Percentiles rank a stretch among this genome's conserved stretches.
Conservation (phyloP, 1,140 invertebrate genomes). For the Physella acuta region DNA sequence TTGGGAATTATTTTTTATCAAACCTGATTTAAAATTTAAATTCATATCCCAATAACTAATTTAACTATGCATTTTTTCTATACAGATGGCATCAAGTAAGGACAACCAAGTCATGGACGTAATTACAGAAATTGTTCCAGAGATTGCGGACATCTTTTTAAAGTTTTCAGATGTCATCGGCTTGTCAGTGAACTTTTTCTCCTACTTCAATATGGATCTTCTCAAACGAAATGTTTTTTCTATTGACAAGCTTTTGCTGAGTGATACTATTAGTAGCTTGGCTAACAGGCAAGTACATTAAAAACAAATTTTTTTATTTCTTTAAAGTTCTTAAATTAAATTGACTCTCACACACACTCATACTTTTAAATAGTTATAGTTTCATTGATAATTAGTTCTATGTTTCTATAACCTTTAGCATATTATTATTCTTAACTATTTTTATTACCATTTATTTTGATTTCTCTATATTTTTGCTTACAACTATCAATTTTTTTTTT, state of each 20-base stretch:
- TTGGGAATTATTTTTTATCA: no score
- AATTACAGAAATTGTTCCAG: not conserved
- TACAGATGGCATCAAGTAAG: not conserved
- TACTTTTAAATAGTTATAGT: no score
- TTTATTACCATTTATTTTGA: no score
- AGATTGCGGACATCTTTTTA: not conserved
- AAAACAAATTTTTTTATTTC: not conserved
- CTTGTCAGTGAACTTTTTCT: not conserved
- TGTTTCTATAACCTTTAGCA: no score
- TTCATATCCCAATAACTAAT: not conserved
- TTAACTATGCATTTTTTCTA: no score
- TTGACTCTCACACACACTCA: no score
- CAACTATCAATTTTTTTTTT: no score
- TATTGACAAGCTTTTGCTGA: slow-evolving; percentile 19
- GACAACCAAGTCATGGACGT: not conserved
- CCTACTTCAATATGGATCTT: slow-evolving; percentile 9
- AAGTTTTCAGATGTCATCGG: slow-evolving; percentile 2
- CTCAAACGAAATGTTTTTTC: slow-evolving; percentile 19
- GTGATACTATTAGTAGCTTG: not conserved
- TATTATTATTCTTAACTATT: no score
- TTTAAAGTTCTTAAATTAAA: no score
- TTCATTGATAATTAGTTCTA: no score
- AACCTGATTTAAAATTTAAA: not conserved
- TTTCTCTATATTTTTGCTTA: no score
- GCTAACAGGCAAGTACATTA: slow-evolving; percentile 1